phyloP scores from a whole-genome alignment of 2,888 invertebrate genomes.

The Julus scandinavius region DNA sequence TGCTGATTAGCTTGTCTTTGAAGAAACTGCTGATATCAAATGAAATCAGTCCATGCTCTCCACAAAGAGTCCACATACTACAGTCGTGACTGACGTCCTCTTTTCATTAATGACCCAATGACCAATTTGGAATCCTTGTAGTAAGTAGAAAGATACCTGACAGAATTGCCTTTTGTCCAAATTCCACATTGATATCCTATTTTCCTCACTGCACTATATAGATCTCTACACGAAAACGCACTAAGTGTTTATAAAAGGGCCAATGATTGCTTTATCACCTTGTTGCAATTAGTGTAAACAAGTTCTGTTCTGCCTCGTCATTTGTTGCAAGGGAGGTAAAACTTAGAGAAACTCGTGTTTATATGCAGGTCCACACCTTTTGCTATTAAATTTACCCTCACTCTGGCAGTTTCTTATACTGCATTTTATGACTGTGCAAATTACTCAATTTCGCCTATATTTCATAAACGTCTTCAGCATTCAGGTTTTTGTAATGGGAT shows the following conservation, averaged over 20 bases:
- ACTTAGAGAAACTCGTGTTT: not conserved
- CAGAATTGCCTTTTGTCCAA: too few species aligned
- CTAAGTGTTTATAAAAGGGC: too few species aligned
- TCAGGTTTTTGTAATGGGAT: not conserved
- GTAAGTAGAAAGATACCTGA: too few species aligned
- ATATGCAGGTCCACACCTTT: not conserved
- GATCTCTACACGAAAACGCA: too few species aligned
- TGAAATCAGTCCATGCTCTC: not conserved
- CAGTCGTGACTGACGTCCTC: too few species aligned
- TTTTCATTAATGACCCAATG: too few species aligned
- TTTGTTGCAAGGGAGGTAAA: not conserved
- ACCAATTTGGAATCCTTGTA: too few species aligned
- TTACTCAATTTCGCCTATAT: not conserved
- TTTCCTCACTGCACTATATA: too few species aligned
- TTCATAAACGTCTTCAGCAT: not conserved
- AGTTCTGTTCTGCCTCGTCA: not conserved
- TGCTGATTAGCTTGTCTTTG: not conserved
- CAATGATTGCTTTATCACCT: not conserved
- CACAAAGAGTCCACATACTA: too few species aligned
- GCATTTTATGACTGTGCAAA: not conserved
- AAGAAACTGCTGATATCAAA: not conserved
- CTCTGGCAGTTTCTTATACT: not conserved
- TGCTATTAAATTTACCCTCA: not conserved
- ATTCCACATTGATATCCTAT: too few species aligned
- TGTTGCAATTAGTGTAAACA: slow-evolving; percentile 15